A percentile compares a stretch with the other conserved stretches of the same genome.
These are phyloP conservation scores for Lepus oiostolus DNA, from an alignment of 2,797 vertebrate genomes.

Conservation along the genomic window DNA sequence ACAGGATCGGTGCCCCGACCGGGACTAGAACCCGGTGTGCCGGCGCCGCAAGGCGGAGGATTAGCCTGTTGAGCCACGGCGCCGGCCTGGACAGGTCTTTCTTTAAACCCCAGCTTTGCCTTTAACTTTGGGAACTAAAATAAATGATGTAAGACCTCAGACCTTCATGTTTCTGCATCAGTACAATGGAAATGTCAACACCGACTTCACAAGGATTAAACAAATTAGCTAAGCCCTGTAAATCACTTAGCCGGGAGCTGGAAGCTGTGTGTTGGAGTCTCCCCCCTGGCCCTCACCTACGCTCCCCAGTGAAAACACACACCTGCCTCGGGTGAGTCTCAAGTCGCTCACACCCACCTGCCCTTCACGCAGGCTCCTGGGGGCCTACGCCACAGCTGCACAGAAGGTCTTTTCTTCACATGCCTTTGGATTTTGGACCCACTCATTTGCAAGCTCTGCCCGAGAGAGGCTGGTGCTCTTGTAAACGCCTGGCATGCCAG, in stretches of 20 bases:
- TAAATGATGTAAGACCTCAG: background rate
- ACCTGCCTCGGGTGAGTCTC: background rate
- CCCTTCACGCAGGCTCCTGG: background rate
- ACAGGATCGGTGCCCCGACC: too few relatives aligned
- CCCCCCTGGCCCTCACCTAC: background rate
- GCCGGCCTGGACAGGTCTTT: background rate
- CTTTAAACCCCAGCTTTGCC: background rate
- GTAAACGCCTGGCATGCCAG: background rate
- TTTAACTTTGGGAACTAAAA: background rate
- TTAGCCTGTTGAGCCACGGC: too few relatives aligned
- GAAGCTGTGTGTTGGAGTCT: too few relatives aligned
- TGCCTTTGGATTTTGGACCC: background rate
- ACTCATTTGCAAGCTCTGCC: background rate
- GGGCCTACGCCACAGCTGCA: background rate
- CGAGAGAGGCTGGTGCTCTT: background rate
- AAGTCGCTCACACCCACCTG: background rate
- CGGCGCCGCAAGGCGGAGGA: too few relatives aligned
- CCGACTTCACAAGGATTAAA: background rate
- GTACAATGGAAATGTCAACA: background rate
- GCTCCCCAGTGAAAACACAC: rapidly evolving
- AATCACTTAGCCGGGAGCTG: background rate
- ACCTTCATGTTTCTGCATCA: background rate
- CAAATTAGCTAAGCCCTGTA: background rate
- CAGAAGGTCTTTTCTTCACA: conserved; percentile 41
- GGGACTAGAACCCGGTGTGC: too few relatives aligned